A percentile compares a stretch with the other conserved stretches of the same genome.
Evolutionary conservation across 2,888 invertebrate genomes (phyloP).

Genomic region (Drosophila quinaria): DNA sequence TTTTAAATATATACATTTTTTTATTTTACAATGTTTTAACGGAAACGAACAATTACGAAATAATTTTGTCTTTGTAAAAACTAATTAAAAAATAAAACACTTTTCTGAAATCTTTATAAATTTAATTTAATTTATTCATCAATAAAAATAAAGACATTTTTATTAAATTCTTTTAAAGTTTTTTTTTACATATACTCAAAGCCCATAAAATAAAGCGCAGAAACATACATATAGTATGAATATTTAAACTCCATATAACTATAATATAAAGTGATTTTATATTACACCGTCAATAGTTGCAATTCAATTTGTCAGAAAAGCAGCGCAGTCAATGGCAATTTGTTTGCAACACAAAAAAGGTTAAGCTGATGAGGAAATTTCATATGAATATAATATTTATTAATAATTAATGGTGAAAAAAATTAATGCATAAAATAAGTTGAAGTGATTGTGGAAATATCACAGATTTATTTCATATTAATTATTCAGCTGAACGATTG

Average conservation of each 20-base stretch:
- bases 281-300: slow-evolving; percentile 6
- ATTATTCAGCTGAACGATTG: slow-evolving; percentile 75
- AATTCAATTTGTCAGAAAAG: slow-evolving; percentile 39
- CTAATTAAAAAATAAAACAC: background rate
- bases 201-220: background rate
- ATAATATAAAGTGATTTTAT: slow-evolving; percentile 24
- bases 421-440: slow-evolving; percentile 45
- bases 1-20: no score
- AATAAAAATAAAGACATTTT: background rate
- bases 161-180: background rate
- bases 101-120: background rate
- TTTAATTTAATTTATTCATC: background rate
- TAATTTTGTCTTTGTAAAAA: background rate
- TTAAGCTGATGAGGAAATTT: slow-evolving; percentile 50
- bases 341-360: slow-evolving; percentile 19
- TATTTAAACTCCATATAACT: slow-evolving; percentile 11
- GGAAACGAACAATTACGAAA: no score
- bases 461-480: slow-evolving; percentile 71
- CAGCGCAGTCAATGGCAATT: slow-evolving; percentile 38
- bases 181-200: background rate
- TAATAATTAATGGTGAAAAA: slow-evolving; percentile 67
- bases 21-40: no score
- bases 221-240: background rate
- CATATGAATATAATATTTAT: slow-evolving; percentile 57
- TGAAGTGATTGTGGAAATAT: slow-evolving; percentile 67